Evolutionary conservation across 1,140 invertebrate species (phyloP).

Genomic region (Eupristina koningsbergeri): DNA sequence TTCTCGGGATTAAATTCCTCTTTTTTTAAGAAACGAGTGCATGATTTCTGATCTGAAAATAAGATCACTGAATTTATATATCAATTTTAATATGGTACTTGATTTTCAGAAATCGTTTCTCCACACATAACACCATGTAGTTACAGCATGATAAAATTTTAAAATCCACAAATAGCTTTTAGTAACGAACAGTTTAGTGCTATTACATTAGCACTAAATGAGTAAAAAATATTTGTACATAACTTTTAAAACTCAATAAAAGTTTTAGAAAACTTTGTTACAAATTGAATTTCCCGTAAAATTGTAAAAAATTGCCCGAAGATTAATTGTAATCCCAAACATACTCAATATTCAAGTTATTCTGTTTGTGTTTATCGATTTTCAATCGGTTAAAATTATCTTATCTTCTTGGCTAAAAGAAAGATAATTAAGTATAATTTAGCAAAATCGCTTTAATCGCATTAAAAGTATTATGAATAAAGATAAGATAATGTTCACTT

Average conservation of each 20-base stretch:
- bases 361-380: background rate
- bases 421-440: background rate
- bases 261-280: background rate
- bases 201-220: background rate
- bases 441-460: background rate
- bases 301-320: background rate
- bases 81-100: background rate
- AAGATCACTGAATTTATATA: background rate
- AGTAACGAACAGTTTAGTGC: background rate
- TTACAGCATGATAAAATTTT: background rate
- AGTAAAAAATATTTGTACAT: background rate
- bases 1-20: too few species aligned
- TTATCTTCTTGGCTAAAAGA: background rate
- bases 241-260: background rate
- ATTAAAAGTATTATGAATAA: background rate
- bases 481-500: slow-evolving; percentile 2
- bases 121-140: background rate
- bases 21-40: background rate
- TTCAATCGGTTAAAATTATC: background rate
- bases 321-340: background rate
- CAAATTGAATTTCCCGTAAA: background rate
- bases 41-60: background rate
- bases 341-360: background rate
- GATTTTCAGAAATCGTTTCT: background rate
- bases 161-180: background rate